phyloP scores from a whole-genome alignment of 1,140 invertebrate genomes.

The Aphaenogaster floridana region DNA sequence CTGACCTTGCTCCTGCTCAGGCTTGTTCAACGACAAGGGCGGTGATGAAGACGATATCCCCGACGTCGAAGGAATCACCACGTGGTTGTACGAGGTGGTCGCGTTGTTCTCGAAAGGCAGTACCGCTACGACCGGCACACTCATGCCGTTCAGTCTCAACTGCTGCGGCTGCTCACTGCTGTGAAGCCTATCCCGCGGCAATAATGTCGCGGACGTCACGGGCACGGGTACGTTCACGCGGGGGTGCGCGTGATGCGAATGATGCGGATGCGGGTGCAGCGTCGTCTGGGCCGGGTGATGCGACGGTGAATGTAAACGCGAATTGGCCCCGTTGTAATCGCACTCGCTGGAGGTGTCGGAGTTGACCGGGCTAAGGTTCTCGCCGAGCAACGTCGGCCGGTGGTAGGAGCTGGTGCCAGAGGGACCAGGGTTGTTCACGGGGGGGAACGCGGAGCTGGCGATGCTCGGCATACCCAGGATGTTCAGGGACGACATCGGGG shows the following conservation, averaged over 20 bases:
- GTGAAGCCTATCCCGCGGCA: constrained; percentile 62
- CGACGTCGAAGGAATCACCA: neutral
- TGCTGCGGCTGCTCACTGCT: constrained; percentile 33
- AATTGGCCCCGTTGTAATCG: constrained; percentile 80
- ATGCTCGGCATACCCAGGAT: constrained; percentile 76
- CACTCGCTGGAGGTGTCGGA: constrained; percentile 84
- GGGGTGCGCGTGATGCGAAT: constrained; percentile 15
- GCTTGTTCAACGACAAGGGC: neutral
- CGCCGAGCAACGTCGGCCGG: constrained; percentile 46
- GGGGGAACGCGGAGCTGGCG: constrained; percentile 59
- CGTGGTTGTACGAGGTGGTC: neutral
- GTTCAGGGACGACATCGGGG: constrained; percentile 74
- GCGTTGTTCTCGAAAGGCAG: constrained; percentile 59
- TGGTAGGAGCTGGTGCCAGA: no score
- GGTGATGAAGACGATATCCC: neutral
- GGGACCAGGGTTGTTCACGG: neutral
- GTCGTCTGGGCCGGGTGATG: neutral
- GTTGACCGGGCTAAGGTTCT: constrained; percentile 78
- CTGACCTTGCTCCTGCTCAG: neutral
- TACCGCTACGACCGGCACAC: constrained; percentile 69
- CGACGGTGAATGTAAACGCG: constrained; percentile 22
- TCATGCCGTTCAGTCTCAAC: constrained; percentile 63
- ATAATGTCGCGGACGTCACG: constrained; percentile 72
- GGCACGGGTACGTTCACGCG: neutral
- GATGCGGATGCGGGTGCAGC: constrained; percentile 72